Evolutionary conservation across 1,140 invertebrate species (phyloP), one percentile per base, ranked within the genome.

Genomic region (Apolygus lucorum): DNA sequence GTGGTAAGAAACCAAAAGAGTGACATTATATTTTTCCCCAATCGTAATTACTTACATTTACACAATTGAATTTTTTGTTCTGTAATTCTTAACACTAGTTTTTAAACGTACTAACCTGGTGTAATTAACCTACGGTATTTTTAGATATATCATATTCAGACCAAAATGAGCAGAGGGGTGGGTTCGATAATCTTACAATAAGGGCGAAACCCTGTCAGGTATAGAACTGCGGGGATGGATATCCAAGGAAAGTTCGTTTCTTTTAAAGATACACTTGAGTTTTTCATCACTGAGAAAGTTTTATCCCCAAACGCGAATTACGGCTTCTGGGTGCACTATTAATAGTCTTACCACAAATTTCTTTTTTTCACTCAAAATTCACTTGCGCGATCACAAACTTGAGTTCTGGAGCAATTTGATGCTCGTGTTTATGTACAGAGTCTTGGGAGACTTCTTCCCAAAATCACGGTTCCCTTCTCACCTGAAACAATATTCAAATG

Each of bases 1-100:
- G 65, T 42, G 65, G 65, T 67, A 42, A 67, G 26, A 67, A 67
- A 67, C 65, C 27, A 67, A 67, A 67, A 21, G 29, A 67, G 65
- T 67, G 65, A 67, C 65, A 67, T 29, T 67, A 29, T 42, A 11
- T 25, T 65, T 29, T 25, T 28, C 21, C 63, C 8, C 28, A 8
- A 25, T 67, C n/a, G n/a, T 29, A 22, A 67, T 67, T 67, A 29
- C 2, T 42, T 22, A 29, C 2, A 67, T 67, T 4, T 34, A 67
- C 65, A 67, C 65, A 34, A 65, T 65, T 14, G 24, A 62, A 25
- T 64, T 67, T 34, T 67, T 64, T 25, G 11, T 67, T 29, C 22
- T 59, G 29, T 67, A 42, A 42, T 29, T 29, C n/a, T 29, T 29
- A n/a, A 67, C 17, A 25, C 2, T 28, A 29, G 2, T 29, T 65